These are phyloP conservation scores for Agriopis aurantiaria DNA, from an alignment of 2,888 invertebrate species.

Conservation along the genomic window DNA sequence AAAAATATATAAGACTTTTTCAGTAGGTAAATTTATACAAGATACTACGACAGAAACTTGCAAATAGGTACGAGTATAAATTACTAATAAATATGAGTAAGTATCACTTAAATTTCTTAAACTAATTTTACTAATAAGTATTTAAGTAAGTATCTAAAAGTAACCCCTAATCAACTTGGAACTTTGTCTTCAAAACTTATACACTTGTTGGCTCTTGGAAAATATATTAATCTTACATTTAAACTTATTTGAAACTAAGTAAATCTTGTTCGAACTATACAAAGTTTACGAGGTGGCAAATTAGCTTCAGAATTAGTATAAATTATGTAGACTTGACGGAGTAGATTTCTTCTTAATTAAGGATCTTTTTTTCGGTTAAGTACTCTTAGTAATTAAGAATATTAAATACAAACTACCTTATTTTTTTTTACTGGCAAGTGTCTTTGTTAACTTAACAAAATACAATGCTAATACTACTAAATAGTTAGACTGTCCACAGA, in stretches of 20 bases:
- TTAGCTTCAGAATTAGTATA: conserved; percentile 3
- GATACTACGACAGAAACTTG: too few relatives aligned
- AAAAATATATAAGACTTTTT: too few relatives aligned
- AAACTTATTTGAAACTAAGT: conserved; percentile 44
- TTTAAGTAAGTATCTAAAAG: conserved; percentile 7
- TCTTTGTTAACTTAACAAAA: too few relatives aligned
- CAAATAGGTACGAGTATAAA: too few relatives aligned
- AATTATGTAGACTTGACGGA: conserved; percentile 12
- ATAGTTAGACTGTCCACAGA: too few relatives aligned
- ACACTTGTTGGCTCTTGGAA: conserved; percentile 45
- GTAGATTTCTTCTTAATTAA: not conserved
- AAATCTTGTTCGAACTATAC: conserved; percentile 12
- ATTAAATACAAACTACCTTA: not conserved
- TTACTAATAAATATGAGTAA: not conserved
- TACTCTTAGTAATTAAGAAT: not conserved
- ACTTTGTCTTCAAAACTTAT: conserved; percentile 39
- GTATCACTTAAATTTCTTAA: not conserved
- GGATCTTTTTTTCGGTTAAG: not conserved
- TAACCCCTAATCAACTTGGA: conserved; percentile 22
- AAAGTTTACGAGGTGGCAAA: conserved; percentile 14
- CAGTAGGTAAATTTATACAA: too few relatives aligned
- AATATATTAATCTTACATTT: conserved; percentile 48
- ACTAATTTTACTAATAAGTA: not conserved
- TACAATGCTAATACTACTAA: too few relatives aligned
- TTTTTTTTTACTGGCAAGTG: too few relatives aligned